Conservation (phyloP, 2,797 vertebrate species). For the Taeniopygia guttata region DNA sequence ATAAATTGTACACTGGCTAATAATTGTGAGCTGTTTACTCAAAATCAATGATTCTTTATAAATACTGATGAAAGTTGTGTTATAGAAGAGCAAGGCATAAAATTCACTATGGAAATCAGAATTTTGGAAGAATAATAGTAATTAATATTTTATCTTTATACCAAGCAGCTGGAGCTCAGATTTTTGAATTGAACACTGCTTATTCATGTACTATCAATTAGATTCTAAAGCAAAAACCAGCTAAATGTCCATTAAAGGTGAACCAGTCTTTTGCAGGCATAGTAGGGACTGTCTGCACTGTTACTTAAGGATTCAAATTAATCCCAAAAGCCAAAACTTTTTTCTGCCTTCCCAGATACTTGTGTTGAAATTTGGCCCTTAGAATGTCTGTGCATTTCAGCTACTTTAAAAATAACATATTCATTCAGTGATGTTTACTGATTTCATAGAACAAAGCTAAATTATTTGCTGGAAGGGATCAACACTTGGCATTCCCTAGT, state of each 20-base stretch:
- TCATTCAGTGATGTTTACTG: neutral
- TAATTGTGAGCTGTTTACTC: constrained; percentile 10
- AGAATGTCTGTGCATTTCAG: neutral
- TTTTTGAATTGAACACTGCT: neutral
- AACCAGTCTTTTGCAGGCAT: neutral
- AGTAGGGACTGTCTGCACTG: neutral
- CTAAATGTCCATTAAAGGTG: neutral
- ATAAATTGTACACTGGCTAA: neutral
- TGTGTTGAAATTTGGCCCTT: neutral
- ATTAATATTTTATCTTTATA: neutral
- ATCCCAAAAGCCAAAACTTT: neutral
- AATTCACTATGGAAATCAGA: neutral
- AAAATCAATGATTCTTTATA: constrained; percentile 10
- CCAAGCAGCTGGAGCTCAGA: neutral
- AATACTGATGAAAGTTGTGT: neutral
- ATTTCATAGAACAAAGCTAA: neutral
- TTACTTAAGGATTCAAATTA: neutral
- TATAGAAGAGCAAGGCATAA: neutral
- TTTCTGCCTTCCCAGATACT: neutral
- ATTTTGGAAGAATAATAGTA: neutral
- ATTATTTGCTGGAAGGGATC: neutral
- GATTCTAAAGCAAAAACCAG: neutral
- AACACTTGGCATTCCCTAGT: neutral
- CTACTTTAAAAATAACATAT: neutral
- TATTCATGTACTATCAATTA: neutral